These are phyloP conservation scores for Cisticola juncidis DNA, from an alignment of 2,113 vertebrate genomes.

Conservation along the genomic window DNA sequence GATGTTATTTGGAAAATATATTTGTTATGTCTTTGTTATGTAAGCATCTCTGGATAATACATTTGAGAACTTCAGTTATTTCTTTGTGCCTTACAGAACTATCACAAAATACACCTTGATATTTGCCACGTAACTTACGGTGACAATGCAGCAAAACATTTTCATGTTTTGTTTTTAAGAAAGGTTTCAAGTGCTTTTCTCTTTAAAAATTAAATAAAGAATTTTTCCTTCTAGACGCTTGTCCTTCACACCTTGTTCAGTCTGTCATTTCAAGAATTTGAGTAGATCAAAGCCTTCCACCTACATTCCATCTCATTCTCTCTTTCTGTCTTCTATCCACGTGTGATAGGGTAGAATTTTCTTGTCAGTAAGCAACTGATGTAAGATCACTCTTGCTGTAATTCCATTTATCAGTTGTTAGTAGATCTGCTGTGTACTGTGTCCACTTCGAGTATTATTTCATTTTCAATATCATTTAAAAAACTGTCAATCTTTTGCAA, in stretches of 20 bases:
- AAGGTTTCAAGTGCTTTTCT: not conserved
- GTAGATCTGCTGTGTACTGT: not conserved
- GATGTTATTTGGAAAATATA: not conserved
- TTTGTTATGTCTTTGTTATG: not conserved
- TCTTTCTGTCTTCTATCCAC: not conserved
- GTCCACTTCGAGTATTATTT: not conserved
- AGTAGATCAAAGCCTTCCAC: conserved; percentile 34
- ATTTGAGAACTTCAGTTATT: not conserved
- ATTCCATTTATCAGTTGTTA: not conserved
- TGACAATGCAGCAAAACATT: not conserved
- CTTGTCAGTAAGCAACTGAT: conserved; percentile 26
- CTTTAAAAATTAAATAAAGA: not conserved
- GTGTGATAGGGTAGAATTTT: conserved; percentile 29
- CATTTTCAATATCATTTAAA: not conserved
- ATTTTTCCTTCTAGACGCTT: not conserved
- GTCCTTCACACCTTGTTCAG: not conserved
- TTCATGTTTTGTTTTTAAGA: not conserved
- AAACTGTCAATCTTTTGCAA: not conserved
- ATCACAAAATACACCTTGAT: not conserved
- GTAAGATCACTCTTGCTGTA: not conserved
- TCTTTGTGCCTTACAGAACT: not conserved
- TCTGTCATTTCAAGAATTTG: conserved; percentile 2
- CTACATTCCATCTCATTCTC: not conserved
- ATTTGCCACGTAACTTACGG: not conserved
- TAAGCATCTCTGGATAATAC: not conserved